phyloP scores from a whole-genome alignment of 2,797 vertebrate species.

The Arctocebus calabarensis region DNA sequence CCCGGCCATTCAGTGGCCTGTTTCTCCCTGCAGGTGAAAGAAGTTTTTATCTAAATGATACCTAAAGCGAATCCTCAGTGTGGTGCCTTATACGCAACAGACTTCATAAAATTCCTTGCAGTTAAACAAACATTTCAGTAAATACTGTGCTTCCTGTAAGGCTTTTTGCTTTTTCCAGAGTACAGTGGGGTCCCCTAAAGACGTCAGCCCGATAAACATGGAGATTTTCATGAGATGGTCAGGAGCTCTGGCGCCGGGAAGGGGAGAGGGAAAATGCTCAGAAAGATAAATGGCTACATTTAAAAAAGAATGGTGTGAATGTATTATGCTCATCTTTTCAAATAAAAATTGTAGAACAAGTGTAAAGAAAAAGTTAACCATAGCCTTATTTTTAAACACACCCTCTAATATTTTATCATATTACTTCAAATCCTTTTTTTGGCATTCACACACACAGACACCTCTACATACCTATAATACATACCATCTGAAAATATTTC shows the following conservation, averaged over 20 bases:
- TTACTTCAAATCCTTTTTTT: background rate
- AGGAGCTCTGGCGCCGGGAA: background rate
- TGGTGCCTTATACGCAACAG: background rate
- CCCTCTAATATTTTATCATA: background rate
- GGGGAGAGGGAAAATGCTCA: background rate
- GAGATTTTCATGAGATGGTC: background rate
- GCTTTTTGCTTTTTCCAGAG: background rate
- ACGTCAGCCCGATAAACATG: background rate
- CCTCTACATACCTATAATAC: background rate
- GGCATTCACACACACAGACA: background rate
- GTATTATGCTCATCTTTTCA: background rate
- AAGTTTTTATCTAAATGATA: background rate
- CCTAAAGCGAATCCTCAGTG: background rate
- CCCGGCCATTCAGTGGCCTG: background rate
- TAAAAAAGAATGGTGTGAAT: background rate
- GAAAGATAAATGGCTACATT: background rate
- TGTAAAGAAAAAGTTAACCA: background rate
- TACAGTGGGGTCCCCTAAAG: background rate
- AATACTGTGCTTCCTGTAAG: background rate
- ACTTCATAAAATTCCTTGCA: background rate
- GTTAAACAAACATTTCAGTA: background rate
- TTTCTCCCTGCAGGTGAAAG: background rate
- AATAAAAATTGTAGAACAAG: background rate
- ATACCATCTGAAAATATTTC: background rate
- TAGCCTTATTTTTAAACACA: background rate